Evolutionary conservation across 53 echinoderm and acorn worm genomes (phyloP), one percentile per base, ranked within the genome.

Genomic region (Apostichopus leukothele): DNA sequence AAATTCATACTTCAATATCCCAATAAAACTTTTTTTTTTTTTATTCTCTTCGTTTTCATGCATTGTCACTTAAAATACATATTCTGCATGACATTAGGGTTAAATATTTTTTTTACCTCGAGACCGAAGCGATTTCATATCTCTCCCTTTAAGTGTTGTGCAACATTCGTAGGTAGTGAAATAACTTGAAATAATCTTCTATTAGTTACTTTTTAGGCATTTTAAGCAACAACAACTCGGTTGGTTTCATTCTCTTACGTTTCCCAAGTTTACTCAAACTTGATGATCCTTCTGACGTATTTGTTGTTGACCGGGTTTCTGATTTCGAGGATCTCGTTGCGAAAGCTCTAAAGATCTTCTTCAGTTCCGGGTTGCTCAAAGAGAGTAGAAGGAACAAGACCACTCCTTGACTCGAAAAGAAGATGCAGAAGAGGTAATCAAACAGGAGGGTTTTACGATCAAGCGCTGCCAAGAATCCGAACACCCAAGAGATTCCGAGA

Each of bases 381-480:
- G 90, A 81, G 76, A 87, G 90, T 52, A 92, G 60, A 20, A 90
- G 20, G 39, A 92, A 90, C 74, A 90, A 88, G 22, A 92, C 60
- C 54, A 92, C 54, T n/a, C 92, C 92, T 61, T 92, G 92, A 60
- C 90, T 79, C 52, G 90, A 88, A 11, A 90, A 88, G 76, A 87
- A 90, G 76, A 92, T 83, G 84, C 90, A 90, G 88, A 90, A 92
- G 61, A 92, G 75, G 75, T 83, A 23, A 53, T 92, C 90, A 67
- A 92, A 90, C 52, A 77, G 71, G 52, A 83, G 25, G 75, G 74
- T 89, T 67, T 75, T 60, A 71, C 16, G 6, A 19, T 71, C 71
- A n/a, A 71, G 14, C 18, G 20, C 71, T 18, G n/a, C 71, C 18
- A 71, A 18, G 71, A 71, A 71, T 71, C 71, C 71, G 20, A 18